Percentiles rank a stretch among this genome's conserved stretches.
Conservation (phyloP, 2,888 invertebrate species). For the Megaustenia siamemsis region DNA sequence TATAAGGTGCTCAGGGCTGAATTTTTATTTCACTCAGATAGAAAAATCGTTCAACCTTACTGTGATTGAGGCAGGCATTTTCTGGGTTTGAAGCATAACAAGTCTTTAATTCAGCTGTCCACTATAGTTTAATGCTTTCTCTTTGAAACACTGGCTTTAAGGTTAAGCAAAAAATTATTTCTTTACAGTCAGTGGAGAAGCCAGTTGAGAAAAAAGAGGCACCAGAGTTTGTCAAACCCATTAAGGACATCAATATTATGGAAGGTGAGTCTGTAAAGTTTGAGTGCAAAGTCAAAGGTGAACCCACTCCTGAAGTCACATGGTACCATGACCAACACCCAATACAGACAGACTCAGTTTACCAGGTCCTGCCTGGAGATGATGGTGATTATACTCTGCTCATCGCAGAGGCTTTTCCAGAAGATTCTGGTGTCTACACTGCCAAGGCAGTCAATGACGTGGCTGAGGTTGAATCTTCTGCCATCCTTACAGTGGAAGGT, state of each 20-base stretch:
- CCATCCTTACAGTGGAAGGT: conserved; percentile 85
- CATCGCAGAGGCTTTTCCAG: conserved; percentile 84
- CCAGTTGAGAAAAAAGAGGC: conserved; percentile 55
- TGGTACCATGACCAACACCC: conserved; percentile 91
- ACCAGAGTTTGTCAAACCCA: conserved; percentile 68
- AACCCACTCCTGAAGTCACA: conserved; percentile 82
- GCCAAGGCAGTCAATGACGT: conserved; percentile 87
- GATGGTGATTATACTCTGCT: conserved; percentile 81
- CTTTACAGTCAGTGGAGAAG: conserved; percentile 24
- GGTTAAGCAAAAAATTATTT: background rate
- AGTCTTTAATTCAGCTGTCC: too few species aligned
- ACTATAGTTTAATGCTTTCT: too few species aligned
- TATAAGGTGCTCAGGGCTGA: too few species aligned
- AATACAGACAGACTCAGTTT: conserved; percentile 83
- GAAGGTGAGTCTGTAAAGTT: conserved; percentile 76
- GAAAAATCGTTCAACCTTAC: too few species aligned
- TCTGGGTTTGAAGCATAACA: too few species aligned
- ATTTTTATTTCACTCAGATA: too few species aligned
- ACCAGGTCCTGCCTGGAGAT: conserved; percentile 81
- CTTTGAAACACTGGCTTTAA: too few species aligned
- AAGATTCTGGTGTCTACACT: conserved; percentile 89
- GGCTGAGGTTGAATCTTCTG: conserved; percentile 89
- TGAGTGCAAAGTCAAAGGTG: conserved; percentile 78
- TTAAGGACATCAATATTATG: conserved; percentile 69
- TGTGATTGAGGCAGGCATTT: too few species aligned